Conservation (phyloP, 1,140 invertebrate genomes). For the Aethina tumida region DNA sequence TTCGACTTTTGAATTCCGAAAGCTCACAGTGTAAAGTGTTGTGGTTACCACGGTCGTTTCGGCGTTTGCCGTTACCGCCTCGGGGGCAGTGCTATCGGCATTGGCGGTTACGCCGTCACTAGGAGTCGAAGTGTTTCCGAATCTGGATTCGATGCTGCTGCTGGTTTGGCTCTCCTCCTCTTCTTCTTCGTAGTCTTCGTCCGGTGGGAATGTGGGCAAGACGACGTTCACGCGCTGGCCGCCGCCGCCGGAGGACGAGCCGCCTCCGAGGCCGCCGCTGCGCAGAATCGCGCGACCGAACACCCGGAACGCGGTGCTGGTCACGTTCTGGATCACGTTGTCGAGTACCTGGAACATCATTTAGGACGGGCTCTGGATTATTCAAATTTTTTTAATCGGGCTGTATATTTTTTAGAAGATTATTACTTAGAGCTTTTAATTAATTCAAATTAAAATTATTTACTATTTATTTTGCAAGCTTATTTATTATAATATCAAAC, state of each 20-base stretch:
- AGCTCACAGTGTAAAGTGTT: constrained; percentile 17
- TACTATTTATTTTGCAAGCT: no score
- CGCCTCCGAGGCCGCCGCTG: constrained; percentile 40
- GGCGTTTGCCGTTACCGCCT: constrained; percentile 11
- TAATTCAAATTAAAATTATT: not conserved
- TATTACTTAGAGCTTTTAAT: not conserved
- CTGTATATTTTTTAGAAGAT: not conserved
- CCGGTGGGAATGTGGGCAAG: constrained; percentile 43
- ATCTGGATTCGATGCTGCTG: constrained; percentile 13
- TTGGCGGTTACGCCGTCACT: not conserved
- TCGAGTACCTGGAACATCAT: constrained; percentile 35
- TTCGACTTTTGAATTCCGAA: constrained; percentile 11
- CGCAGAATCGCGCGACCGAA: constrained; percentile 37
- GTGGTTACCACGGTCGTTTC: constrained; percentile 10
- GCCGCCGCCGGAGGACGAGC: constrained; percentile 32
- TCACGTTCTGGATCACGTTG: constrained; percentile 34
- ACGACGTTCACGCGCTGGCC: constrained; percentile 43
- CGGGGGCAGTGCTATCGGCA: constrained; percentile 5
- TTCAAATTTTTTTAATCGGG: not conserved
- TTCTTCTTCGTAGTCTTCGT: constrained; percentile 39
- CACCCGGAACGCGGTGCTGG: constrained; percentile 33
- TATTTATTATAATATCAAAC: no score
- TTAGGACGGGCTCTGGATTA: not conserved
- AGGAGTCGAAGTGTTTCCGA: constrained; percentile 12
- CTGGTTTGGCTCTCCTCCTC: constrained; percentile 27